Percentiles rank a stretch among this genome's conserved stretches.
Conservation (phyloP, 1,140 invertebrate genomes). For the Drosophila nasuta region DNA sequence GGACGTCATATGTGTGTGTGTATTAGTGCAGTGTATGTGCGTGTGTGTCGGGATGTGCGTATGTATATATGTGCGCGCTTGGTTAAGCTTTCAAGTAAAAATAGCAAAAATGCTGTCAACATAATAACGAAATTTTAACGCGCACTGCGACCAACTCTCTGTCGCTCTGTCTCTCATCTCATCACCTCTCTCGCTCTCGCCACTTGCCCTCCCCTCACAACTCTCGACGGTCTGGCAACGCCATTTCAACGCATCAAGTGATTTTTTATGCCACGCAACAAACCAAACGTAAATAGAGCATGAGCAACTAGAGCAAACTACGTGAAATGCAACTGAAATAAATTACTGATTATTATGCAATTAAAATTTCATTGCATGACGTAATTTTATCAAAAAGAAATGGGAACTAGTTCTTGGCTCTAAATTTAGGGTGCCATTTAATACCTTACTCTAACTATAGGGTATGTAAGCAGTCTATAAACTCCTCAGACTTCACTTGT, state of each 20-base stretch:
- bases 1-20: constrained; percentile 48
- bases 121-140: constrained; percentile 84
- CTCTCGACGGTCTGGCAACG: constrained; percentile 50
- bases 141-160: constrained; percentile 61
- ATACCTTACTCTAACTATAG: not conserved
- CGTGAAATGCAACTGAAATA: not conserved
- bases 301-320: not conserved
- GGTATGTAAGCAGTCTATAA: not conserved
- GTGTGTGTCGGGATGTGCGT: constrained; percentile 5
- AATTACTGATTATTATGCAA: not conserved
- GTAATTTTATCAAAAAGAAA: too few species aligned
- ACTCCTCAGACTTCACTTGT: not conserved
- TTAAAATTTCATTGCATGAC: not conserved
- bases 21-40: constrained; percentile 27
- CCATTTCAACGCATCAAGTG: constrained; percentile 58
- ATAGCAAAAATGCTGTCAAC: constrained; percentile 82
- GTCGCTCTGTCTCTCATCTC: not conserved
- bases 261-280: constrained; percentile 39
- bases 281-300: not conserved
- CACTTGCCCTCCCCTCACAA: constrained; percentile 4
- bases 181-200: not conserved
- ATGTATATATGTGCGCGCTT: constrained; percentile 53
- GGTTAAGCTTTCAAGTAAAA: constrained; percentile 82
- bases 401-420: too few species aligned
- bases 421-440: too few species aligned